Base-by-base conservation (phyloP, 2,888 invertebrate species). In the Habroteleia sp. region DNA sequence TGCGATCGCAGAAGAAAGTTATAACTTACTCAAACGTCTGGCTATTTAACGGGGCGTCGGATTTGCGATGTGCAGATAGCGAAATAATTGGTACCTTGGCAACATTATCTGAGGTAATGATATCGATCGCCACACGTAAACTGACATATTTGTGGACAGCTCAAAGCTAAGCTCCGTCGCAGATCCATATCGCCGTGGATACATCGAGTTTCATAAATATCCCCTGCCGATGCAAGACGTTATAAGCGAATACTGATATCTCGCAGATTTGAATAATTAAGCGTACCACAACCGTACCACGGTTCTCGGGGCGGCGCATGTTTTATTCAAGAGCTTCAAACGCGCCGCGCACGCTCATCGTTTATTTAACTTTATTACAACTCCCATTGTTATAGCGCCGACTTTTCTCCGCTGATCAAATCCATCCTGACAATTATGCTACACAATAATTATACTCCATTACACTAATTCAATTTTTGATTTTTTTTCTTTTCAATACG, bases 61-160 rank as follows among this genome's bases (percentile, higher is more conserved):
- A 52, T 66, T 69, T 58, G 69, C 50, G 69, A 52, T 52, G 35
- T 29, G 52, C 31, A 60, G 69, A 69, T 60, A 60, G 3, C 29
- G 42, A 42, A 48, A 69, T 69, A 69, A 69, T 60, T 60, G 52
- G 42, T 37, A 5, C 20, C 42, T 23, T 25, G 16, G 48, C 23
- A 69, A 69, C 52, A 50, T 52, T 69, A 60, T 54, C 39, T 33
- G 7, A 23, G 50, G 14, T 29, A 60, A 60, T 60, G 69, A 50
- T 69, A 69, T 69, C 60, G 58, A 69, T 69, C 60, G 60, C 41
- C 23, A 33, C n/a, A n/a, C 27, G 48, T 48, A 68, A 58, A 25
- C 68, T 48, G 68, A 68, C 68, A 58, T 58, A 68, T 68, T 68
- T 58, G 68, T 58, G 50, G 68, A 58, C 54, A 66, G 10, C 39